Evolutionary conservation across 2,113 vertebrate species (phyloP), one percentile per base, ranked within the genome.

Genomic region (Azemiops feae): DNA sequence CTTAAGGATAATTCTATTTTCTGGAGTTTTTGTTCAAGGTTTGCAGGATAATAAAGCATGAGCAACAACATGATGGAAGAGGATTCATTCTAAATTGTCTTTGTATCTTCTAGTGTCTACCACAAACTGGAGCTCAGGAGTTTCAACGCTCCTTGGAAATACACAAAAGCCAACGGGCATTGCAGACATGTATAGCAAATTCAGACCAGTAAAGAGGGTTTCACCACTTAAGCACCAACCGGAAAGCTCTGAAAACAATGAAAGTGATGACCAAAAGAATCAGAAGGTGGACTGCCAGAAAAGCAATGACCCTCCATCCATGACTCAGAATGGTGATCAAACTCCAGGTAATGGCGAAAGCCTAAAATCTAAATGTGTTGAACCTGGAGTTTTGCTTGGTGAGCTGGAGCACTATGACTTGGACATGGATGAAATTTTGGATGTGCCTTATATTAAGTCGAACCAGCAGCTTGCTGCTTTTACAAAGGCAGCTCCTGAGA

Each of bases 361-460:
- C 2, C 97, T 97, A 92, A 98, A 98, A 95, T 96, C 94, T 23
- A 98, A 98, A 95, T 96, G 89, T 58, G 74, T 93, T 0, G 97
- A 98, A 52, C 96, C 97, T 4, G 86, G 96, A 91, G 94, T 97
- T 39, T 95, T 98, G 30, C 98, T 98, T 85, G 99, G 99, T 0
- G 99, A 99, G 93, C 97, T 99, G 97, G 99, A 99, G 92, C 99
- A 99, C 95, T 99, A 99, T 86, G 99, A 99, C 93, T 98, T 99
- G 91, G 99, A 99, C 97, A 99, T 99, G 99, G 99, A 99, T 95
- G 99, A 99, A 98, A 99, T 99, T 97, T 98, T 99, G 97, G 99
- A 99, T 52, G 99, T 99, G 97, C 99, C 99, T 96, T 99, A 99
- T 57, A 99, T 99, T 96, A 99, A 99, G 96, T 98, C 99, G 96